These are phyloP conservation scores for Drosophila obscura DNA, from an alignment of 1,140 invertebrate genomes.

Conservation along the genomic window DNA sequence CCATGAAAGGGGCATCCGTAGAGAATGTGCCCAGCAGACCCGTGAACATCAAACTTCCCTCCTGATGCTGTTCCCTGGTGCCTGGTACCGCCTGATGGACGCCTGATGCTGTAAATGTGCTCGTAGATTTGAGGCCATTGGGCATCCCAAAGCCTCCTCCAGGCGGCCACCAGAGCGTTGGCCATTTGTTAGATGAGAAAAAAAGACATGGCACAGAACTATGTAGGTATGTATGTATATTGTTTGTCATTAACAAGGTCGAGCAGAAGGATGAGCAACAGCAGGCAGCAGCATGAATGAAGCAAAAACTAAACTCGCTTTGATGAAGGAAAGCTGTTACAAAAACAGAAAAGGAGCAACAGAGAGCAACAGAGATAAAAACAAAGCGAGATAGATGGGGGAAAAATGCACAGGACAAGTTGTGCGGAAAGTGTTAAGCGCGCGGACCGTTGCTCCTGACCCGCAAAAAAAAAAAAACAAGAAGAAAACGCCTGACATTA, in stretches of 20 bases:
- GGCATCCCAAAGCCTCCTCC: constrained; percentile 6
- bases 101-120: constrained; percentile 67
- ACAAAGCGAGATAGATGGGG: too few relatives aligned
- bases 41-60: not conserved
- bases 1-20: too few relatives aligned
- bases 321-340: constrained; percentile 67
- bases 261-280: constrained; percentile 10
- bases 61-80: constrained; percentile 16
- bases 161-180: constrained; percentile 35
- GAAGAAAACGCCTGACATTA: constrained; percentile 61
- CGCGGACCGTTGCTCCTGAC: constrained; percentile 12
- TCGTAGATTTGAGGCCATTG: constrained; percentile 12
- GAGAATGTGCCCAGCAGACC: too few relatives aligned
- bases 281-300: constrained; percentile 9
- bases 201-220: constrained; percentile 55
- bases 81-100: constrained; percentile 15
- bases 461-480: constrained; percentile 1
- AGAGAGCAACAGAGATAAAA: too few relatives aligned
- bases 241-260: constrained; percentile 81
- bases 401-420: not conserved
- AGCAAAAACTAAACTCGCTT: constrained; percentile 65
- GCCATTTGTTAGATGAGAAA: constrained; percentile 64
- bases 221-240: constrained; percentile 69
- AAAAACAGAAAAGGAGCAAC: constrained; percentile 8
- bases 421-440: not conserved